Percentiles rank a stretch among this genome's conserved stretches.
Evolutionary conservation across 2,113 vertebrate species (phyloP).

Genomic region (Dascyllus trimaculatus): DNA sequence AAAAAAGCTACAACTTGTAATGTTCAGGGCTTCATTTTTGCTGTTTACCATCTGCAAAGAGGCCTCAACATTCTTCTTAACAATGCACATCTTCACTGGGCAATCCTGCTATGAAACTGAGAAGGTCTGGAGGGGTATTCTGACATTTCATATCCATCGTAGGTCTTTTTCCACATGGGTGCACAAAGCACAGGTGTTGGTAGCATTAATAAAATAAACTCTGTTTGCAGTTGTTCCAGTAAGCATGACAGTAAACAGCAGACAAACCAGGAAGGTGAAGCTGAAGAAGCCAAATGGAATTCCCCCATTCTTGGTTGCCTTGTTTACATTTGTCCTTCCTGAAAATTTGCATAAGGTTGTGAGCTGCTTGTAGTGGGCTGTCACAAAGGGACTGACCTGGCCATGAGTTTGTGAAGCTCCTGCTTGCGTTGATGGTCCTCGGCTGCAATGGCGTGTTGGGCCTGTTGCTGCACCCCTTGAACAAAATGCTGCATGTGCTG

Average conservation of each 20-base stretch:
- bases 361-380: neutral
- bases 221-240: neutral
- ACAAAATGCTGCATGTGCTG: constrained; percentile 99
- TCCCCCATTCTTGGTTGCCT: neutral
- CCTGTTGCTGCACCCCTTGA: constrained; percentile 96
- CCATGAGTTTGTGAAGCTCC: constrained; percentile 99
- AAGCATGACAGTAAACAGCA: neutral
- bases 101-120: neutral
- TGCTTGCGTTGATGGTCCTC: constrained; percentile 97
- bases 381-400: constrained; percentile 86
- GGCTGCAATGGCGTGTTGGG: constrained; percentile 92
- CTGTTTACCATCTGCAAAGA: neutral
- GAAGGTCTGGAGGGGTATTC: neutral
- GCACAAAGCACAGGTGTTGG: neutral
- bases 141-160: constrained; percentile 13
- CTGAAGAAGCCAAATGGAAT: neutral
- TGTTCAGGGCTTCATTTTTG: neutral
- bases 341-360: neutral
- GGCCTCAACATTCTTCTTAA: neutral
- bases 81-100: neutral
- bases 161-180: neutral
- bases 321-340: neutral
- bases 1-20: constrained; percentile 1
- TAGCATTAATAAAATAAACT: neutral
- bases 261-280: neutral